Evolutionary conservation across 2,113 vertebrate genomes (phyloP), one percentile per base, ranked within the genome.

Genomic region (Mobula birostris): DNA sequence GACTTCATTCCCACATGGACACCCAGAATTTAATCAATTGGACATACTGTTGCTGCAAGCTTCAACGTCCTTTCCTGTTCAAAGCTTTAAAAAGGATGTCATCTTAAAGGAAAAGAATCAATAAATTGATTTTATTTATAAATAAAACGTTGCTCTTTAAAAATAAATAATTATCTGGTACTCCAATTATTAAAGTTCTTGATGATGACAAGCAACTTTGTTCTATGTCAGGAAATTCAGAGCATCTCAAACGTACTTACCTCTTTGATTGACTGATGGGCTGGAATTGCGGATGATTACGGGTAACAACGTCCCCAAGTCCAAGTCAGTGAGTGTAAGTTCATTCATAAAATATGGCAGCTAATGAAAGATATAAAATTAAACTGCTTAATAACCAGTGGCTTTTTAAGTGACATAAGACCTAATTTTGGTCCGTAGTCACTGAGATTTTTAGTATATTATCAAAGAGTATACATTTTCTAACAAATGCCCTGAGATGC

Each of bases 311-410:
- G 96, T 96, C 94, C 98, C 98, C 98, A 98, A 98, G 94, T 98
- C 97, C 96, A 98, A 94, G 94, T 98, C 98, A 0, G 97, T 98
- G 95, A 98, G 96, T 0, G 96, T 96, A 95, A 98, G 96, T 95
- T 98, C 98, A 0, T 98, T 97, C 98, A 98, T 98, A 94, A 98
- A 98, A 94, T 98, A 98, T 0, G 98, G 98, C 95, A 98, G 95
- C 98, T 98, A 95, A 7, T 91, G 15, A 68, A 40, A 95, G 56
- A 95, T 94, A 95, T 36, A 82, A 95, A 72, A 80, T 0, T 0
- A 0, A 79, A 32, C 63, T 21, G 17, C 12, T 91, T 91, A 93
- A 76, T 72, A 11, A 27, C 66, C 0, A 4, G 0, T 63, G n/a
- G 15, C 85, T 90, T 90, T 63, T 90, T 32, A n/a, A 68, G 19